Evolutionary conservation across 2,888 invertebrate genomes (phyloP), one percentile per base, ranked within the genome.

Genomic region (Cephus pygmeus): DNA sequence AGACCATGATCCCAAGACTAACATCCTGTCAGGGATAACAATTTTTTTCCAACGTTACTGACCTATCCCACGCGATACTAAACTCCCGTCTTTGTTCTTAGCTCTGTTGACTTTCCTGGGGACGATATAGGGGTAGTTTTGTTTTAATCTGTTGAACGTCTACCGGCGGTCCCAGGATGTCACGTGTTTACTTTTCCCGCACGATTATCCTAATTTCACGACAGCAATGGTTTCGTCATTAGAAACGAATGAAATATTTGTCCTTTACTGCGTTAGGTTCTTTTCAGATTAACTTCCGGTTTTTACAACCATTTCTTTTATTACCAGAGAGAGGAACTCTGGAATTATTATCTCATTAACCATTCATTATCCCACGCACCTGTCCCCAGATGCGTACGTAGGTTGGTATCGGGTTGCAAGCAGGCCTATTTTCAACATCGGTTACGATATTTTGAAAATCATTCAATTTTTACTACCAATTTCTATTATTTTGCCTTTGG

Each of bases 91-190:
- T 56, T 56, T 23, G 56, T 56, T 56, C 56, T 23, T 23, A 23
- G 15, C 23, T 71, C 23, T 77, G 77, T 77, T 77, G 77, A 69
- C 75, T 77, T 75, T 77, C 6, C 31, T 23, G 11, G 71, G 31
- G 69, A 75, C n/a, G 75, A 23, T 71, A 77, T 77, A 77, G 77
- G 77, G 77, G 77, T 75, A 69, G 69, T 35, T 75, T 75, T 31
- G 35, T 74, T 12, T 23, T 30, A 12, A 31, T 35, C 12, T n/a
- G 71, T 30, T 71, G 31, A 71, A 71, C 31, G 31, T 30, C 33
- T 15, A 56, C 71, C 71, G 71, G 71, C 33, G 31, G 1, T 12
- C 6, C 71, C 15, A 11, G 71, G 15, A 15, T 23, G 23, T 71
- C 31, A 30, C 31, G 15, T 71, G 71, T 71, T 71, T 71, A 31